Evolutionary conservation across 2,797 vertebrate genomes (phyloP).

Genomic region (Vultur gryphus): DNA sequence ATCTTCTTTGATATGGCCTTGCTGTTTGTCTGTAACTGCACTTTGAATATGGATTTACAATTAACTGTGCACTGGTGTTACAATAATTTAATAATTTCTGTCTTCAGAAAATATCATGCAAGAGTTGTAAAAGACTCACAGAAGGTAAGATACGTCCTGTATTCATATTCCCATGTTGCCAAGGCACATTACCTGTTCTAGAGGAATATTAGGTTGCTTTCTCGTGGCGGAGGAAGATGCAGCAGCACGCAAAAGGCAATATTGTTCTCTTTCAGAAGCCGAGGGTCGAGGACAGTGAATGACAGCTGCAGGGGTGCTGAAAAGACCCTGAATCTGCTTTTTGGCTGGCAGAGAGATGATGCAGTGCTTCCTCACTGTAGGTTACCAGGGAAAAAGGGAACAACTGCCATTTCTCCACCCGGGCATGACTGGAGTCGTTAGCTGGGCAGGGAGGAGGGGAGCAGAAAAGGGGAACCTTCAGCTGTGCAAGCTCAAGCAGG

Average conservation of each 20-base stretch:
- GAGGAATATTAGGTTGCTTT: background rate
- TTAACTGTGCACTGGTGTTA: background rate
- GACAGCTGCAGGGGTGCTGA: background rate
- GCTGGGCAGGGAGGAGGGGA: background rate
- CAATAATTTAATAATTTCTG: background rate
- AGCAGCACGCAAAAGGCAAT: background rate
- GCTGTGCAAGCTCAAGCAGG: background rate
- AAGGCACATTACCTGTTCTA: background rate
- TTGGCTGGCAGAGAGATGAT: background rate
- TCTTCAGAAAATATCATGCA: background rate
- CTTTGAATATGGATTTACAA: background rate
- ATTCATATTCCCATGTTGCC: background rate
- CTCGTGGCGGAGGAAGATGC: background rate
- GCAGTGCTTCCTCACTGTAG: background rate
- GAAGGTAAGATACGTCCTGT: background rate
- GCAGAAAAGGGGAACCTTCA: background rate
- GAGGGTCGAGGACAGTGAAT: background rate
- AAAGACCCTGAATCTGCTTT: background rate
- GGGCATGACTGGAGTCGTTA: background rate
- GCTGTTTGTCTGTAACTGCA: background rate
- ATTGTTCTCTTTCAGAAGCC: background rate
- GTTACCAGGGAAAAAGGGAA: background rate
- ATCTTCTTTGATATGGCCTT: background rate
- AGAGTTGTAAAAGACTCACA: background rate
- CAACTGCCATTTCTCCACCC: background rate